Evolutionary conservation across 2,888 invertebrate genomes (phyloP).

Genomic region (Melanchra persicariae): DNA sequence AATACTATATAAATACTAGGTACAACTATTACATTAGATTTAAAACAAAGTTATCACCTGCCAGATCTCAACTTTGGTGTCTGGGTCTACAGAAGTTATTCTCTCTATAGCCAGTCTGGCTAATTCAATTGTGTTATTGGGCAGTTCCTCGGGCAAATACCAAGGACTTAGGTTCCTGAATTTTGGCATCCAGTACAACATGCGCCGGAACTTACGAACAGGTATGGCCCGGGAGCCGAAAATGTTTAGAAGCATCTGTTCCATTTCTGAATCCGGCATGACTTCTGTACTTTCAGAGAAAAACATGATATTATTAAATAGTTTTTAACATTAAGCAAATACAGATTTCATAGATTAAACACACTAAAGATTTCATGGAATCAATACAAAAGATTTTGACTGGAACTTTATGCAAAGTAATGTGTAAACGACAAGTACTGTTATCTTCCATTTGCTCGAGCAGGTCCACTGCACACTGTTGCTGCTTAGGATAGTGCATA

Average conservation of each 20-base stretch:
- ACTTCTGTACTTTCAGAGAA: conserved; percentile 91
- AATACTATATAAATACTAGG: too few relatives aligned
- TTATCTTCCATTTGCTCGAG: conserved; percentile 98
- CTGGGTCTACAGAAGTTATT: conserved; percentile 95
- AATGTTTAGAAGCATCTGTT: conserved; percentile 94
- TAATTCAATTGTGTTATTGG: conserved; percentile 94
- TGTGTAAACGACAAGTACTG: conserved; percentile 88
- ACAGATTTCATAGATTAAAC: too few relatives aligned
- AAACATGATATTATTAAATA: conserved; percentile 20
- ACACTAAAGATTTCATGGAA: neutral
- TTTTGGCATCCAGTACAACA: conserved; percentile 98
- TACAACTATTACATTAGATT: too few relatives aligned
- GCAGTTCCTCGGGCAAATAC: conserved; percentile 94
- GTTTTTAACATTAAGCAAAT: too few relatives aligned
- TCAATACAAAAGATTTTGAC: neutral
- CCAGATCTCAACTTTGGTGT: conserved; percentile 92
- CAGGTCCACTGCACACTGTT: conserved; percentile 97
- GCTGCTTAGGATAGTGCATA: conserved; percentile 98
- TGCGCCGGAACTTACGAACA: conserved; percentile 94
- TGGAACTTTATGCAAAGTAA: conserved; percentile 7
- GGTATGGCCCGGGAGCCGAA: conserved; percentile 96
- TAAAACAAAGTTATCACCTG: conserved; percentile 86
- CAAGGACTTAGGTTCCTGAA: conserved; percentile 97
- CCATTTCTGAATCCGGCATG: conserved; percentile 97
- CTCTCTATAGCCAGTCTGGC: conserved; percentile 96